Percentiles rank a stretch among this genome's conserved stretches.
These are phyloP conservation scores for Luscinia megarhynchos DNA, from an alignment of 2,797 vertebrate genomes.

Conservation along the genomic window DNA sequence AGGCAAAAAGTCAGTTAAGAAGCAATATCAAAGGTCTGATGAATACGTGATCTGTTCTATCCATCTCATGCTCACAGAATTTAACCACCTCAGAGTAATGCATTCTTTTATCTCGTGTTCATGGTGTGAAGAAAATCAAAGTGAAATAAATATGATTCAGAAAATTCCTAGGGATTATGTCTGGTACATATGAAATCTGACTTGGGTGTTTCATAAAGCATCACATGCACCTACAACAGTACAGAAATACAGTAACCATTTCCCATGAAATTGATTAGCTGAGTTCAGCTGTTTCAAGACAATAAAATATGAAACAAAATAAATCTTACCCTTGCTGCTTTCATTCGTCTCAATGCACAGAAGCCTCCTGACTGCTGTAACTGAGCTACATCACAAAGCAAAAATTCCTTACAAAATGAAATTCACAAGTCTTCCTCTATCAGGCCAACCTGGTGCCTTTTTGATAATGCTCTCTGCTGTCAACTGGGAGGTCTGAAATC, in stretches of 20 bases:
- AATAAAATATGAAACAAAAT: slow-evolving; percentile 49
- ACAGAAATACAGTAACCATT: neutral
- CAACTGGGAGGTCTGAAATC: slow-evolving; percentile 7
- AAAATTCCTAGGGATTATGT: slow-evolving; percentile 11
- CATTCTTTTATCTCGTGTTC: neutral
- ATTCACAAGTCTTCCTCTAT: neutral
- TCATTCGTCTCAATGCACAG: neutral
- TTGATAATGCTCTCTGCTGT: neutral
- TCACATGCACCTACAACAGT: neutral
- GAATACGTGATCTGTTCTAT: neutral
- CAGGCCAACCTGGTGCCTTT: neutral
- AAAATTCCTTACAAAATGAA: slow-evolving; percentile 2
- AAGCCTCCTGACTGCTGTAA: neutral
- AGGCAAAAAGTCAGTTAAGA: neutral
- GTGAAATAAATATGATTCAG: slow-evolving; percentile 44
- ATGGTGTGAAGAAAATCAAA: slow-evolving; percentile 11
- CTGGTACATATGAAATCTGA: neutral
- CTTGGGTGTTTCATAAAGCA: neutral
- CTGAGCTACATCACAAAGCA: neutral
- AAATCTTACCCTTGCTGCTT: neutral
- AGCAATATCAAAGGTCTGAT: neutral
- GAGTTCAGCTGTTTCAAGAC: slow-evolving; percentile 7
- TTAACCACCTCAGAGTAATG: neutral
- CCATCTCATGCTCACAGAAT: neutral
- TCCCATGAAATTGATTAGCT: neutral